A percentile compares a stretch with the other conserved stretches of the same genome.
phyloP scores from a whole-genome alignment of 2,888 invertebrate species.

The Parelbella ahira region DNA sequence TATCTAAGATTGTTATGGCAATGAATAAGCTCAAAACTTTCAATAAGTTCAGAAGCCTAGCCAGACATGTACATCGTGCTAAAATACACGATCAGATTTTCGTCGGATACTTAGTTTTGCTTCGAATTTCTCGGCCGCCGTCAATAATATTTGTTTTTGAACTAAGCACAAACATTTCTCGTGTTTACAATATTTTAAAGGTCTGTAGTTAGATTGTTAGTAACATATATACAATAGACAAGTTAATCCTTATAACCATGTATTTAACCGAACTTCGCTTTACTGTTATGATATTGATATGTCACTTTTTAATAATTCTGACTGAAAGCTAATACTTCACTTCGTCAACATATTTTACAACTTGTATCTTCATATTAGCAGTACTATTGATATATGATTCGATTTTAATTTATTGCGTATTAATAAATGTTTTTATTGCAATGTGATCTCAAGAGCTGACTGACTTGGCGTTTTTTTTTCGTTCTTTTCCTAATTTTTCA shows the following conservation, averaged over 20 bases:
- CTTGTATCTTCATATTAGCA: constrained; percentile 19
- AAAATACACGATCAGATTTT: too few relatives aligned
- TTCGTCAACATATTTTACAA: constrained; percentile 7
- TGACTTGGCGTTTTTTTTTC: constrained; percentile 38
- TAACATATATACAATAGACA: too few relatives aligned
- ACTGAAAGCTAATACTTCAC: constrained; percentile 8
- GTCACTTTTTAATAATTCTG: constrained; percentile 1
- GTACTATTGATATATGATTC: constrained; percentile 30
- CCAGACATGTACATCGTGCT: constrained; percentile 30
- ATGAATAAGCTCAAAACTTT: constrained; percentile 37
- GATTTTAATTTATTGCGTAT: constrained; percentile 33
- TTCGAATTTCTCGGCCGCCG: too few relatives aligned
- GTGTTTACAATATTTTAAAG: too few relatives aligned
- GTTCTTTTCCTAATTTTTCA: constrained; percentile 32
- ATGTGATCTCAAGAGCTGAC: constrained; percentile 64
- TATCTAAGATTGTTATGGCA: constrained; percentile 25
- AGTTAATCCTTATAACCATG: background rate
- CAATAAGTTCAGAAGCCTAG: constrained; percentile 41
- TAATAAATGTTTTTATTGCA: constrained; percentile 35
- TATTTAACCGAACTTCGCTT: constrained; percentile 1
- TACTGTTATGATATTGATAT: too few relatives aligned
- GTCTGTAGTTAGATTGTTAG: too few relatives aligned
- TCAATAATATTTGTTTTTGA: too few relatives aligned
- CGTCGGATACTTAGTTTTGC: too few relatives aligned
- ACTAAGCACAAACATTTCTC: too few relatives aligned